These are phyloP conservation scores for Leucoraja erinaceus DNA, from an alignment of 2,113 vertebrate genomes.

Conservation along the genomic window DNA sequence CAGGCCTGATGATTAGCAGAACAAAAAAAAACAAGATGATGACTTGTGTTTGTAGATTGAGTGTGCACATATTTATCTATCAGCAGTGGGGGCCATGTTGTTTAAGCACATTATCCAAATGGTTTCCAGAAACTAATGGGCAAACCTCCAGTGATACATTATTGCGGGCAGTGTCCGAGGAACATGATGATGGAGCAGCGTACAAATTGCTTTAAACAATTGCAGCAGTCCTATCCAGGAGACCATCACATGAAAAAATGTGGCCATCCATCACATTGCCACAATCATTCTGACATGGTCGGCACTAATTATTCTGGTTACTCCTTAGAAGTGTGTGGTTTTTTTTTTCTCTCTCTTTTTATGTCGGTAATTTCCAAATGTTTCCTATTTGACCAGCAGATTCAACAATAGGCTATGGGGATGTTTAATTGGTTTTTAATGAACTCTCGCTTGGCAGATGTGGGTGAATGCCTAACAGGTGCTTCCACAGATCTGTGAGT, in stretches of 20 bases:
- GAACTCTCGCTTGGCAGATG: constrained; percentile 17
- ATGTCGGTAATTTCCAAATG: constrained; percentile 20
- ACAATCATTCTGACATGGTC: not conserved
- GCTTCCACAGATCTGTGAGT: not conserved
- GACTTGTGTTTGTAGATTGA: constrained; percentile 19
- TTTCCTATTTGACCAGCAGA: constrained; percentile 11
- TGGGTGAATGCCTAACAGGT: constrained; percentile 29
- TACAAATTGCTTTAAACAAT: constrained; percentile 25
- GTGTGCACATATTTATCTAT: constrained; percentile 13
- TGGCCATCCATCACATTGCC: constrained; percentile 6
- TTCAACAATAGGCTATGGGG: not conserved
- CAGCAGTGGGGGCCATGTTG: constrained; percentile 24
- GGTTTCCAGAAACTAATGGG: constrained; percentile 29
- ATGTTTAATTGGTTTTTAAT: constrained; percentile 26
- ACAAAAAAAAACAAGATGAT: constrained; percentile 6
- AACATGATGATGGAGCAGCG: not conserved
- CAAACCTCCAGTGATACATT: constrained; percentile 6
- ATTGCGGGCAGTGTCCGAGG: not conserved
- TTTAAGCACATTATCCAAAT: constrained; percentile 34
- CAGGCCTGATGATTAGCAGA: constrained; percentile 1
- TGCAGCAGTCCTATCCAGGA: not conserved
- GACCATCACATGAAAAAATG: not conserved
- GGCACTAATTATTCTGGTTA: constrained; percentile 6
- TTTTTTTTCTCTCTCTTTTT: constrained; percentile 21
- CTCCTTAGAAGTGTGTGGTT: not conserved